Conservation (phyloP, 2,888 invertebrate genomes). For the Netelia inedita region DNA sequence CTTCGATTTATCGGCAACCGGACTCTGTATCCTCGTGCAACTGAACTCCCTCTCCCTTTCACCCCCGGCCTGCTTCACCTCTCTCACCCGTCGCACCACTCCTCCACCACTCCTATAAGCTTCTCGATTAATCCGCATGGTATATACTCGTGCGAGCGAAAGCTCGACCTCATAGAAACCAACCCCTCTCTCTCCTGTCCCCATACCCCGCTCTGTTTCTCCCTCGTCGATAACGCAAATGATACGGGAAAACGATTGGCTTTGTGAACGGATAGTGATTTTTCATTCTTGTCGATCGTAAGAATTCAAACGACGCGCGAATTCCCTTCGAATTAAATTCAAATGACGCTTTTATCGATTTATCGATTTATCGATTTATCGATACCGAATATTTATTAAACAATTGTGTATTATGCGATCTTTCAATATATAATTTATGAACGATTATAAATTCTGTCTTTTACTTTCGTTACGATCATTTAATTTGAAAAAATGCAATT, state of each 20-base stretch:
- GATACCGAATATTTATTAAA: no score
- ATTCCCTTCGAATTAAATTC: not conserved
- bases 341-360: no score
- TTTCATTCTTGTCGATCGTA: not conserved
- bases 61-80: slow-evolving; percentile 18
- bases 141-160: slow-evolving; percentile 25
- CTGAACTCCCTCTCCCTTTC: slow-evolving; percentile 3
- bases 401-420: no score
- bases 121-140: slow-evolving; percentile 60
- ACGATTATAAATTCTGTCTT: no score
- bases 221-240: slow-evolving; percentile 7
- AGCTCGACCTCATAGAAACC: slow-evolving; percentile 8
- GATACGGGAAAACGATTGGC: slow-evolving; percentile 11
- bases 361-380: no score
- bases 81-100: slow-evolving; percentile 14
- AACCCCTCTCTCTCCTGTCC: slow-evolving; percentile 10
- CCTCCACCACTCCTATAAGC: slow-evolving; percentile 33
- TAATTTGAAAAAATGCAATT: no score
- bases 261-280: not conserved
- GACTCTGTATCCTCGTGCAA: slow-evolving; percentile 52
- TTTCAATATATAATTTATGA: no score
- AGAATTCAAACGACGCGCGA: not conserved
- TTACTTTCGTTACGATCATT: no score
- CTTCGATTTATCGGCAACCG: slow-evolving; percentile 66
- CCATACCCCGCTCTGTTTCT: slow-evolving; percentile 3